Evolutionary conservation across 1,140 invertebrate species (phyloP), one percentile per base, ranked within the genome.

Genomic region (Polyergus mexicanus): DNA sequence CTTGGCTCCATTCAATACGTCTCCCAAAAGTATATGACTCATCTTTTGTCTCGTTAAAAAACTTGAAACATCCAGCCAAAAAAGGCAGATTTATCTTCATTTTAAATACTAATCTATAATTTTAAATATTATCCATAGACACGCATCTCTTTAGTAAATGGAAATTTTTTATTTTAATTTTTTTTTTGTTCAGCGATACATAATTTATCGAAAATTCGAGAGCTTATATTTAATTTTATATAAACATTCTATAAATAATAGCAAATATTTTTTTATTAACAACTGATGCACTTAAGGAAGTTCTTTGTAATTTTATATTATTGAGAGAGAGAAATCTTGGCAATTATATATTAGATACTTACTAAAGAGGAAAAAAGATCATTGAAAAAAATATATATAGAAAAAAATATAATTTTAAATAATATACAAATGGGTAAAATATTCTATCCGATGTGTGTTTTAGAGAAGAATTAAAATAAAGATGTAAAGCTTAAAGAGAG

Each of bases 341-440:
- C 54, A 58, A n/a, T 58, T 58, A 58, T 22, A 58, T 58, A 22
- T 22, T 19, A 44, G 11, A 47, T 65, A 65, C 16, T 44, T 19
- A 76, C 44, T 22, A 44, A 7, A 19, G 19, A n/a, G 8, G 1
- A 41, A 62, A 28, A 63, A 41, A 16, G 7, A 58, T 56, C 22
- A 56, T 54, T 74, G 28, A 38, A 44, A 47, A 19, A 77, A 22
- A n/a, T 2, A n/a, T 44, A 13, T 19, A 54, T 32, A 41, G 7
- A 25, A 60, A 62, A 7, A n/a, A 56, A 19, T 56, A 19, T 63
- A 56, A 56, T 80, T 80, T 80, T 41, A 69, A 54, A n/a, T 22
- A 38, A 68, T 77, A 35, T 3, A 8, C 16, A 58, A 54, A 56
- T 80, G 25, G 69, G 5, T 16, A 41, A 80, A 22, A 56, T 69